A percentile compares a stretch with the other conserved stretches of the same genome.
Conservation (phyloP, 2,113 vertebrate species). For the Podilymbus podiceps region DNA sequence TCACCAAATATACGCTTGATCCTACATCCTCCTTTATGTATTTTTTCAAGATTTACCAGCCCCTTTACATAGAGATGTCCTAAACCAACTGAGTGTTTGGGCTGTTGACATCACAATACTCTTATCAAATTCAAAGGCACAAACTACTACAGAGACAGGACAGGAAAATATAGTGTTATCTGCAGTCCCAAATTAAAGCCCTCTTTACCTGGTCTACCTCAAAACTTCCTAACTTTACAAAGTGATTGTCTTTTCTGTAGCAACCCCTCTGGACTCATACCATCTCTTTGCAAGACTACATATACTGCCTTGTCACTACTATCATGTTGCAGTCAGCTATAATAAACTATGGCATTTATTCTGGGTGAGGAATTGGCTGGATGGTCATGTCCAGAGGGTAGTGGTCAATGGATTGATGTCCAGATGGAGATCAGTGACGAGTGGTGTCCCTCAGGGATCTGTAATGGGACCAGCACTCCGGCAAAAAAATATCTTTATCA, state of each 20-base stretch:
- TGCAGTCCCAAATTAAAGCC: background rate
- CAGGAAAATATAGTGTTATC: background rate
- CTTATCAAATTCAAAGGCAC: background rate
- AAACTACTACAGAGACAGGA: background rate
- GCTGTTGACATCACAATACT: background rate
- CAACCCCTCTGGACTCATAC: accelerated
- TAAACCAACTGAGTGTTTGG: background rate
- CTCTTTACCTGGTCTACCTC: background rate
- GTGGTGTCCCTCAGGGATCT: too few relatives aligned
- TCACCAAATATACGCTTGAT: background rate
- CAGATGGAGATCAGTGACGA: too few relatives aligned
- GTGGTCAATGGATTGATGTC: too few relatives aligned
- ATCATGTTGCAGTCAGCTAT: background rate
- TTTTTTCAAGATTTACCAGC: background rate
- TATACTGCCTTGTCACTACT: background rate
- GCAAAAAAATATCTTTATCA: too few relatives aligned
- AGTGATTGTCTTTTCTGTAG: background rate
- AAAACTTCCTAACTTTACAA: background rate
- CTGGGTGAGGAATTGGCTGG: too few relatives aligned
- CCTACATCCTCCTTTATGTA: background rate
- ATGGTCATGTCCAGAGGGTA: too few relatives aligned
- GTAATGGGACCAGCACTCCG: too few relatives aligned
- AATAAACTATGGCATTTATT: background rate
- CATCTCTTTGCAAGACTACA: background rate
- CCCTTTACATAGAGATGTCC: background rate